A percentile compares a stretch with the other conserved stretches of the same genome.
phyloP scores from a whole-genome alignment of 1,140 invertebrate species.

The Aphaenogaster floridana region DNA sequence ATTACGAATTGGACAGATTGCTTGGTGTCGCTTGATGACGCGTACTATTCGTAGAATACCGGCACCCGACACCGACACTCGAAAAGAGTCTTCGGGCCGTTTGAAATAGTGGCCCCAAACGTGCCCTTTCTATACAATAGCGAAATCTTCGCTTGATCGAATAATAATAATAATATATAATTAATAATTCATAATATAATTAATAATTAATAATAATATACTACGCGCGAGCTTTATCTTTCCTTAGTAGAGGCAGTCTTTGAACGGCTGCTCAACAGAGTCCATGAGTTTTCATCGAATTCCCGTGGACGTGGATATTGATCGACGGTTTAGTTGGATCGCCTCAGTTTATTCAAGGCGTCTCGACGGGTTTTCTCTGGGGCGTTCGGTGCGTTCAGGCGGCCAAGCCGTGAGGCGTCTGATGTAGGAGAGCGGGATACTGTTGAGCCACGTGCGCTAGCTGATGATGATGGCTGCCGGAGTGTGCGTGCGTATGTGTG shows the following conservation, averaged over 20 bases:
- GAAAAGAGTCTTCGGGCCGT: slow-evolving; percentile 60
- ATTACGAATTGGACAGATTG: slow-evolving; percentile 86
- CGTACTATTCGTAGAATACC: slow-evolving; percentile 56
- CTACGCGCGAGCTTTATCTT: slow-evolving; percentile 74
- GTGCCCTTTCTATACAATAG: slow-evolving; percentile 66
- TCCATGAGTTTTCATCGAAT: slow-evolving; percentile 51
- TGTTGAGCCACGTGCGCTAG: slow-evolving; percentile 83
- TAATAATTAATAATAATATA: slow-evolving; percentile 71
- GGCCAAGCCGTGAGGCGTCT: slow-evolving; percentile 84
- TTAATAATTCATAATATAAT: slow-evolving; percentile 65
- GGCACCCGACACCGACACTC: slow-evolving; percentile 73
- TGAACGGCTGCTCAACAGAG: slow-evolving; percentile 70
- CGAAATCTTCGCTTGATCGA: slow-evolving; percentile 55
- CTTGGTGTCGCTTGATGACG: slow-evolving; percentile 76
- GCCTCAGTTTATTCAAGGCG: background rate
- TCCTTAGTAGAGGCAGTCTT: slow-evolving; percentile 72
- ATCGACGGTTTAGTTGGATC: slow-evolving; percentile 32
- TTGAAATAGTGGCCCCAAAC: slow-evolving; percentile 33
- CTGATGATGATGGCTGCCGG: slow-evolving; percentile 79
- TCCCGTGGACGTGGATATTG: slow-evolving; percentile 47
- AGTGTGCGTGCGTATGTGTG: slow-evolving; percentile 79
- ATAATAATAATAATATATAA: slow-evolving; percentile 68
- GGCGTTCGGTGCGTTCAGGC: slow-evolving; percentile 75
- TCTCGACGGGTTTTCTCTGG: slow-evolving; percentile 67
- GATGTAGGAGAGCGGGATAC: slow-evolving; percentile 82